Evolutionary conservation across 2,113 vertebrate species (phyloP).

Genomic region (Pantherophis guttatus): DNA sequence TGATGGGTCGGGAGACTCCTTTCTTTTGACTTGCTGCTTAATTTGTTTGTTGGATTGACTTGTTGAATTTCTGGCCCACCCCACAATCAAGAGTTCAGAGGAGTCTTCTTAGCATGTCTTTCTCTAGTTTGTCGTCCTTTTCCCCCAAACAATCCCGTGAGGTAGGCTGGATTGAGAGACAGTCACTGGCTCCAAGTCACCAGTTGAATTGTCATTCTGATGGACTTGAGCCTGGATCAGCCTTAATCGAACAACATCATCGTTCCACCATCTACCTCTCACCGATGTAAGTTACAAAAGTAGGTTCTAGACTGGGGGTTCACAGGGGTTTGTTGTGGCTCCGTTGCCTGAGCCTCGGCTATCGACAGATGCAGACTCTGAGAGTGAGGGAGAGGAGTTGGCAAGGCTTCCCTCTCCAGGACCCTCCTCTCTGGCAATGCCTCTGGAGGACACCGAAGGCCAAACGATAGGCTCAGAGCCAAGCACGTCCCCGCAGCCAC

Average conservation of each 20-base stretch:
- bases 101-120: neutral
- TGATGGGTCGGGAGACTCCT: neutral
- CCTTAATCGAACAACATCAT: neutral
- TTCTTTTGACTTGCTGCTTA: neutral
- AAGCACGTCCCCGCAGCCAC: no score
- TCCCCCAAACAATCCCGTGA: neutral
- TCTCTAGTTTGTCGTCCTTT: neutral
- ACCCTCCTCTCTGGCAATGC: no score
- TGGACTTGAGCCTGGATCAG: neutral
- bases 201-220: neutral
- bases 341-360: no score
- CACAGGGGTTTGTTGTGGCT: no score
- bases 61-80: neutral
- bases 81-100: neutral
- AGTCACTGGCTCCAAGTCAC: neutral
- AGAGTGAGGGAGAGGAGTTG: no score
- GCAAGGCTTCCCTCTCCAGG: no score
- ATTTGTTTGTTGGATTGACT: neutral
- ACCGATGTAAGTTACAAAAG: no score
- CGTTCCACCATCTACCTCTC: neutral
- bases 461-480: no score
- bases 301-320: no score
- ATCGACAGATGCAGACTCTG: no score
- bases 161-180: neutral
- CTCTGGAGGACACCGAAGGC: no score